Conservation (phyloP, 2,113 vertebrate species). For the Toxotes jaculatrix region DNA sequence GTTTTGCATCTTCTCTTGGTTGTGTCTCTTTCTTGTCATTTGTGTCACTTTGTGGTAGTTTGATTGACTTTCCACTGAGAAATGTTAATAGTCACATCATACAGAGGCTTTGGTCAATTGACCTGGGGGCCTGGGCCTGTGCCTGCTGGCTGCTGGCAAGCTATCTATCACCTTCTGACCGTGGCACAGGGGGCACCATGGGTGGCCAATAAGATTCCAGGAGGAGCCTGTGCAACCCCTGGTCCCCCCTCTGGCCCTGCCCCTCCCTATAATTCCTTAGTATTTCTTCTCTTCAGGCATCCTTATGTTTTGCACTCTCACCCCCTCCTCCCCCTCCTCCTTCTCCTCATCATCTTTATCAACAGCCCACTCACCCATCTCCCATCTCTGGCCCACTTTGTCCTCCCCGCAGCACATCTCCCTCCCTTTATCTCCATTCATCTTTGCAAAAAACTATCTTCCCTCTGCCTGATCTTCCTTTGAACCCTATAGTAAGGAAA, state of each 20-base stretch:
- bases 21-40: neutral
- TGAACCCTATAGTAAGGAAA: constrained; percentile 18
- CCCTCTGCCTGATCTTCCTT: constrained; percentile 13
- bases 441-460: constrained; percentile 24
- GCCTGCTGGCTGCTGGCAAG: neutral
- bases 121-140: neutral
- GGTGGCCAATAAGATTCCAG: neutral
- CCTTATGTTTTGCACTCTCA: neutral
- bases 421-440: constrained; percentile 30
- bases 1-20: neutral
- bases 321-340: neutral
- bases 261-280: neutral
- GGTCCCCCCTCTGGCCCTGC: neutral
- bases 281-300: constrained; percentile 7
- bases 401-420: constrained; percentile 20
- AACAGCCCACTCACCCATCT: neutral
- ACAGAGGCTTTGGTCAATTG: too few relatives aligned
- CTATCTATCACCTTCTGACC: neutral
- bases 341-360: neutral
- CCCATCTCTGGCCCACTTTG: constrained; percentile 23
- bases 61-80: neutral
- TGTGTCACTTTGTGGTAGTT: neutral
- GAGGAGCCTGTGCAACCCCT: too few relatives aligned
- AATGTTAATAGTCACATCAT: neutral
- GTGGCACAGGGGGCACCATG: neutral